A percentile compares a stretch with the other conserved stretches of the same genome.
Evolutionary conservation across 37 sponge, comb jelly and placozoan genomes (phyloP).

Genomic region (Tethya wilhelma): DNA sequence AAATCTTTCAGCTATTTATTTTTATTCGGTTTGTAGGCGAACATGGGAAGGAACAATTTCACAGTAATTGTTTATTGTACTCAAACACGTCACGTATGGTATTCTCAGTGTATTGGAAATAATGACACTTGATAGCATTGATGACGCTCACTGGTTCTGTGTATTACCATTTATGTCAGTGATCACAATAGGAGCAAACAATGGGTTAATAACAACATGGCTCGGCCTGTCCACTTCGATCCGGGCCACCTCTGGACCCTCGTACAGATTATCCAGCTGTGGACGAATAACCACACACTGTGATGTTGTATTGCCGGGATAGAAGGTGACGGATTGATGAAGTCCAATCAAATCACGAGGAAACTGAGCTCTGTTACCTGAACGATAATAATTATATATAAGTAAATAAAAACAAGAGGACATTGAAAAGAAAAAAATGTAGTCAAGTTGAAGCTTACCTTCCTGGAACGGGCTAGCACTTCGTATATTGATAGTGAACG

Average conservation of each 20-base stretch:
- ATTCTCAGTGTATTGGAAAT: too few relatives aligned
- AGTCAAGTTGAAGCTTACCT: not conserved
- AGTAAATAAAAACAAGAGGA: not conserved
- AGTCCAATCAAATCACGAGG: not conserved
- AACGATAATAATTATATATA: not conserved
- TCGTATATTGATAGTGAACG: not conserved
- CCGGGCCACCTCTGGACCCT: not conserved
- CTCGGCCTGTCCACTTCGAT: not conserved
- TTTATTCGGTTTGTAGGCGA: too few relatives aligned
- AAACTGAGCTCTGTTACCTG: not conserved
- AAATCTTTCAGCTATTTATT: too few relatives aligned
- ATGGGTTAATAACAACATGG: not conserved
- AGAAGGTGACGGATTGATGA: not conserved
- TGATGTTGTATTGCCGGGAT: not conserved
- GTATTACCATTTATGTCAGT: too few relatives aligned
- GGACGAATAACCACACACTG: not conserved
- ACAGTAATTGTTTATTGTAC: too few relatives aligned
- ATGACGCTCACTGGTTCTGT: too few relatives aligned
- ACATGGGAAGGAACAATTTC: too few relatives aligned
- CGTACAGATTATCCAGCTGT: conserved; percentile 1
- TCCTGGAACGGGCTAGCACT: not conserved
- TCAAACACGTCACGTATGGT: too few relatives aligned
- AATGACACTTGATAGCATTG: too few relatives aligned
- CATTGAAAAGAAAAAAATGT: not conserved
- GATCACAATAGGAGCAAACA: not conserved